Conservation (phyloP, 2,888 invertebrate species). For the Drosophila cyrtoloma region DNA sequence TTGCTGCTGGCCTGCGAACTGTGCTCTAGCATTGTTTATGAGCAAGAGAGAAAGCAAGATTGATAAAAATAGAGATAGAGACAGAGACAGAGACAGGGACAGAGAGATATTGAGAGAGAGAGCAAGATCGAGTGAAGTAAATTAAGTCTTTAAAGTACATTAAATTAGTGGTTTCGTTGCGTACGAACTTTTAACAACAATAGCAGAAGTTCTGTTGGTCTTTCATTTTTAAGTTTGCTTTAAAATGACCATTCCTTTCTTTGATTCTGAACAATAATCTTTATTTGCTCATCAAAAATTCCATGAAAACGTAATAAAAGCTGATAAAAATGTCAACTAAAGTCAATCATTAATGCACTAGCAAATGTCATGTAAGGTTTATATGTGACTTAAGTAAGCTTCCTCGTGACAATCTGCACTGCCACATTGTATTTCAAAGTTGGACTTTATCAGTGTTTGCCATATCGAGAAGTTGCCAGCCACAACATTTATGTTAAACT, state of each 20-base stretch:
- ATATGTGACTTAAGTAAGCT: neutral
- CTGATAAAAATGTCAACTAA: neutral
- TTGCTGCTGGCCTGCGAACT: constrained; percentile 3
- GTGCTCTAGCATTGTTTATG: constrained; percentile 8
- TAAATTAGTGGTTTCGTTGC: constrained; percentile 55
- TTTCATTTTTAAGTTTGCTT: constrained; percentile 16
- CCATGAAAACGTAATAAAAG: neutral
- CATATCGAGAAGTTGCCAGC: constrained; percentile 61
- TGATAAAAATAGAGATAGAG: neutral
- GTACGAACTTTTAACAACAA: constrained; percentile 24
- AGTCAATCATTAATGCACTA: constrained; percentile 13
- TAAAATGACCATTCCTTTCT: constrained; percentile 4
- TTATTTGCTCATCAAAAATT: neutral
- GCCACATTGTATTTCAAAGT: constrained; percentile 33
- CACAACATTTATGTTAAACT: constrained; percentile 81
- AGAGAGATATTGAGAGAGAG: too few species aligned
- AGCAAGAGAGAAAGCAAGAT: neutral
- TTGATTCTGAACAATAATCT: constrained; percentile 18
- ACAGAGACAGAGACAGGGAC: neutral
- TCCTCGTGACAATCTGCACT: neutral
- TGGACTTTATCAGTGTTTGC: constrained; percentile 57
- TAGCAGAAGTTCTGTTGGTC: constrained; percentile 8
- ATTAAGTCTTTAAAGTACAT: constrained; percentile 59
- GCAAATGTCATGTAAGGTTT: neutral
- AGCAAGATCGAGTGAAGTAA: neutral